Conservation (phyloP, 2,797 vertebrate genomes). For the Enteromius viviparus region DNA sequence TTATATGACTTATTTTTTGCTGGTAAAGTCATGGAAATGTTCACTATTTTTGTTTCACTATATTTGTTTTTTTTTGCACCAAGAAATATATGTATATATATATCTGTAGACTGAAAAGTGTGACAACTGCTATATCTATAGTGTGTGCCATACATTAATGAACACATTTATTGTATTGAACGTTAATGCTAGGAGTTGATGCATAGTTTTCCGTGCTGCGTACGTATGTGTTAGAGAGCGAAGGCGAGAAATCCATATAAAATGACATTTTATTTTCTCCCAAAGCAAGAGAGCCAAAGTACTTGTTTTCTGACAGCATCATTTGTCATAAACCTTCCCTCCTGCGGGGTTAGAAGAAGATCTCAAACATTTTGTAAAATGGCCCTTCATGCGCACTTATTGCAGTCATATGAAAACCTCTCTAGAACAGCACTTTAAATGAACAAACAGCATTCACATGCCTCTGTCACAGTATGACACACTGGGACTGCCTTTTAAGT, state of each 20-base stretch:
- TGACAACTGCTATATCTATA: not conserved
- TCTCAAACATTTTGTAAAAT: slow-evolving; percentile 26
- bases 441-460: not conserved
- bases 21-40: not conserved
- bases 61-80: not conserved
- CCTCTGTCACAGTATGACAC: not conserved
- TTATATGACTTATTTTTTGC: not conserved
- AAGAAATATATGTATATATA: not conserved
- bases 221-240: not conserved
- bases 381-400: not conserved
- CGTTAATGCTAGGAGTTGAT: not conserved
- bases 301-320: slow-evolving; percentile 35
- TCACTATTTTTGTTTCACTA: not conserved
- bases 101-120: not conserved
- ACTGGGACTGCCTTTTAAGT: not conserved
- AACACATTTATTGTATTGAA: slow-evolving; percentile 2
- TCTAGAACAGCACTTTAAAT: slow-evolving; percentile 1
- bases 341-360: slow-evolving; percentile 22
- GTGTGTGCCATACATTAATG: not conserved
- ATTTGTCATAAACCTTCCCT: slow-evolving; percentile 29
- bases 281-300: slow-evolving; percentile 24
- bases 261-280: slow-evolving; percentile 40
- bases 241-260: slow-evolving; percentile 18
- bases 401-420: not conserved
- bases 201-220: slow-evolving; percentile 1